Evolutionary conservation across 2,888 invertebrate genomes (phyloP), one percentile per base, ranked within the genome.

Genomic region (Nudaria mundana): DNA sequence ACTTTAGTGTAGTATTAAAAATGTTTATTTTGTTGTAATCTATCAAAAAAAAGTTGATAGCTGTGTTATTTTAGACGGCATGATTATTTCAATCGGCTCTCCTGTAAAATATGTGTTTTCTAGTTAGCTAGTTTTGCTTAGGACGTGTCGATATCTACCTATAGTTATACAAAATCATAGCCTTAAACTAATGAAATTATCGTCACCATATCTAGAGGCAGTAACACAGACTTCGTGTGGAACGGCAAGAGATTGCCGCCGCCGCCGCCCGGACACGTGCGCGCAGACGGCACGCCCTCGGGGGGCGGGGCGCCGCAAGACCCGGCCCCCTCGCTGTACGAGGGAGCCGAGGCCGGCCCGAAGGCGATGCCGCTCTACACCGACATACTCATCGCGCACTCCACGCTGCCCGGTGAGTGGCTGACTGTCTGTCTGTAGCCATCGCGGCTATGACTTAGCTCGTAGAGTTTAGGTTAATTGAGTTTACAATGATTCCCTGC

Each of bases 361-460:
- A 2, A 32, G 34, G 52, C 66, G 40, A 38, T 39, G 34, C 48
- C 70, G 47, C 58, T 65, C 30, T 78, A 83, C 64, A 90, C 91
- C 8, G 93, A 94, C 73, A 90, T 93, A 41, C 80, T 93, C 22
- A 89, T 93, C 47, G 92, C 92, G 31, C 91, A 91, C 77, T 92
- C 93, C 32, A 93, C 92, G 2, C 74, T 92, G 28, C 74, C 73
- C 4, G 72, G 74, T 73, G 5, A n/a, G 11, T 15, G 13, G 1
- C 16, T 2, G 3, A 24, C 24, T 2, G 3, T 1, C 3, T 5
- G 0, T 1, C 2, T 10, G 4, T n/a, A 3, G 3, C 4, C 7
- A 3, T 7, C 20, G 5, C 7, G 6, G 7, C 20, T 2, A 7
- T 20, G 7, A 7, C 6, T 20, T 20, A 20, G 20, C 20, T 20